Evolutionary conservation across 2,113 vertebrate species (phyloP), one percentile per base, ranked within the genome.

Genomic region (Oxygymnocypris stewartii): DNA sequence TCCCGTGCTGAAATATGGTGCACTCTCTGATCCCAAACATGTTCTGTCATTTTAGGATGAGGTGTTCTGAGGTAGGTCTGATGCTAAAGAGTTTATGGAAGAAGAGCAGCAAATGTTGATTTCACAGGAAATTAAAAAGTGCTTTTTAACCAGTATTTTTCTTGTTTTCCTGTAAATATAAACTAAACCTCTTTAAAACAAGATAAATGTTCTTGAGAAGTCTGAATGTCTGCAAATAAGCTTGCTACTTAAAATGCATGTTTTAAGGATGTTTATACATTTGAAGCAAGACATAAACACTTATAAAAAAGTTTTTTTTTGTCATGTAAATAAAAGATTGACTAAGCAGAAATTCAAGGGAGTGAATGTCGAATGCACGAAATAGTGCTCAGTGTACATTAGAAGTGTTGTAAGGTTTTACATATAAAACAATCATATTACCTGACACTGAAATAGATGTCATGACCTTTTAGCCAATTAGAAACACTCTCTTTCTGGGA

Each of bases 151-250:
- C 9, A 6, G 20, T 73, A 65, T 44, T 82, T 25, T 31, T 67
- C n/a, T 75, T 25, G 23, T 49, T 76, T 76, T 76, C 74, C 74
- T 2, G n/a, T 76, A 42, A 25, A 76, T 31, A 31, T 31, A 16
- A 76, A 14, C 74, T 76, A 76, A 76, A 76, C 74, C 47, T 76
- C 74, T n/a, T 76, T 76, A 25, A 44, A 76, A 75, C 69, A 75
- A 28, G 42, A 49, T 76, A 47, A 49, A 49, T 74, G 71, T 47
- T 8, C 42, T 76, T 9, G 40, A 75, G 73, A 49, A 47, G 13
- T 42, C 74, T 49, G 14, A 25, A 76, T 47, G 42, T 76, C 40
- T 76, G 42, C 71, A 13, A 74, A 74, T 74, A 6, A n/a, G 37
- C 71, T n/a, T 74, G 71, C 6, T 37, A n/a, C 40, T 61, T 20